Evolutionary conservation across 2,888 invertebrate species (phyloP), one percentile per base, ranked within the genome.

Genomic region (Xestia ashworthii): DNA sequence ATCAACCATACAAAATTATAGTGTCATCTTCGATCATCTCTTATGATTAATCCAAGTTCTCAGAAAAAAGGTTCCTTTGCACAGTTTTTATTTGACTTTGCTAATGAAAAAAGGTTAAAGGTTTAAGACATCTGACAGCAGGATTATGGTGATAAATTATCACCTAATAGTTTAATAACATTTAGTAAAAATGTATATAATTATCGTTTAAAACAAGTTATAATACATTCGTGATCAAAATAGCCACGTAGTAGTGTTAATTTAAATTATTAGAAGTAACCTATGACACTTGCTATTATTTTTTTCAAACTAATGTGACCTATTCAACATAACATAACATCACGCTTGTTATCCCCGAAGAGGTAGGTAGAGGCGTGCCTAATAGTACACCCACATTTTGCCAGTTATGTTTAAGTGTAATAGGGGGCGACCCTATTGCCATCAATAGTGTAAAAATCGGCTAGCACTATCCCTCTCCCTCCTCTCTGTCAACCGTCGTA

Each of bases 101-200:
- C 55, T 65, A 72, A 74, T 58, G 22, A 74, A 19, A 64, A 53
- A 81, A 71, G 81, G 66, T 81, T 64, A 81, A 70, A 83, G 16
- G 76, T 82, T 55, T 5, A 16, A 60, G 32, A 73, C 38, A 73
- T 22, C 55, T 81, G 72, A 44, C 76, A 62, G 32, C 32, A 32
- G 12, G 53, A 72, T 69, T 44, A 74, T 55, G 1, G 38, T 60
- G n/a, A 64, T 50, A 22, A 48, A 84, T 62, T 38, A 55, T 1
- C 11, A 53, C 5, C 2, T 41, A 25, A 5, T 69, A 32, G 22
- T 68, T 71, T 12, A 46, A 58, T 53, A 32, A 53, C n/a, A n/a
- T n/a, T n/a, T 53, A 66, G 5, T 55, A 9, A 25, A 64, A 41
- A n/a, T 44, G 25, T 9, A 46, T 46, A 50, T 25, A 16, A 73